Evolutionary conservation across 2,888 invertebrate species (phyloP), one percentile per base, ranked within the genome.

Genomic region (Caenorhabditis becei): DNA sequence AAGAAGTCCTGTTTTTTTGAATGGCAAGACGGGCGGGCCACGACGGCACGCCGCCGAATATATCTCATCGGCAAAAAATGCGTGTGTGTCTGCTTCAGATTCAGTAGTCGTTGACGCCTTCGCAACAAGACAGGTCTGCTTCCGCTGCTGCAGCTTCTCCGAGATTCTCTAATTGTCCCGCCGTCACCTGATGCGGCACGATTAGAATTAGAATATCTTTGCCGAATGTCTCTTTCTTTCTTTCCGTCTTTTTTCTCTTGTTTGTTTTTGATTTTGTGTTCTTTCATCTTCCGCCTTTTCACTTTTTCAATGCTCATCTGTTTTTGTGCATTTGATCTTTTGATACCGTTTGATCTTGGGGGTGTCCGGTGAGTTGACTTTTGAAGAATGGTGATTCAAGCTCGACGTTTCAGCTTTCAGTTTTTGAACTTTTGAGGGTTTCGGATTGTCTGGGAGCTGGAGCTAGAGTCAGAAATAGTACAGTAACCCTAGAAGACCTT

Each of bases 101-200:
- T 47, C 20, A 47, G 47, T 47, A 47, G 47, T 47, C 47, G 47
- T 47, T 47, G 47, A 47, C 47, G 47, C 20, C 47, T 47, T 47
- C 47, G 47, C 18, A n/a, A 47, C 11, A 41, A 41, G 47, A 47
- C 47, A 2, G 18, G 47, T 47, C 47, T 47, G 7, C 35, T 35
- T 35, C 35, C 35, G 35, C 16, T 32, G 32, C 32, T 32, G 32
- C 10, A 10, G 5, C 41, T 14, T 47, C 47, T 18, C 47, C 47
- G 47, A 47, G 47, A 47, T 47, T 47, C 47, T 47, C 47, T 47
- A 47, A 47, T 47, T 47, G 47, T 41, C 47, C 47, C 47, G 5
- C 4, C 18, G 47, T 47, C 47, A 47, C 47, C 47, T 47, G 47
- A 47, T n/a, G 47, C 47, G 47, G 18, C 47, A 47, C 47, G 47